Evolutionary conservation across 2,888 invertebrate genomes (phyloP).

Genomic region (Orthosia gothica): DNA sequence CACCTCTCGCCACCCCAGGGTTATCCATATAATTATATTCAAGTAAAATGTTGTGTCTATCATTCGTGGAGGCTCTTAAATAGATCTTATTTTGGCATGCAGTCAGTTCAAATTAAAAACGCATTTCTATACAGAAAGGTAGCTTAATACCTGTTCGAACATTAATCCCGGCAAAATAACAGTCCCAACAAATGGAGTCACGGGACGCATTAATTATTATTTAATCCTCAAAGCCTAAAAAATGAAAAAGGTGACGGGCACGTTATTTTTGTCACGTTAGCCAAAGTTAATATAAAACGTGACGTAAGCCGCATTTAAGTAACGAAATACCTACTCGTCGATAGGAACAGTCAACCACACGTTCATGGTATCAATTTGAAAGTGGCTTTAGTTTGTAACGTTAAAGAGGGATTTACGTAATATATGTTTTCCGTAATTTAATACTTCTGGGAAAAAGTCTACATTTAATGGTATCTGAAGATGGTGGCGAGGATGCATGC

Average conservation of each 20-base stretch:
- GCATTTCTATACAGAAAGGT: not conserved
- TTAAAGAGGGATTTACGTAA: no score
- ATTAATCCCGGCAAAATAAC: not conserved
- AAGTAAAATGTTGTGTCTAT: no score
- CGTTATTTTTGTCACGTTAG: conserved; percentile 36
- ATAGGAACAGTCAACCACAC: not conserved
- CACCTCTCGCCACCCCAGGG: no score
- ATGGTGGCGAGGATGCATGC: no score
- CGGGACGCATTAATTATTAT: conserved; percentile 20
- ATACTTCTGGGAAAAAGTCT: no score
- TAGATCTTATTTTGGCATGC: no score
- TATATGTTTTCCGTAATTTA: no score
- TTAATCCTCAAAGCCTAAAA: conserved; percentile 35
- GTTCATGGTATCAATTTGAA: no score
- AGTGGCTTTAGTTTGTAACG: no score
- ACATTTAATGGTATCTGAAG: not conserved
- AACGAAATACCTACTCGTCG: conserved; percentile 21
- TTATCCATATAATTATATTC: no score
- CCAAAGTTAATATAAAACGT: conserved; percentile 59
- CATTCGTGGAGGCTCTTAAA: no score
- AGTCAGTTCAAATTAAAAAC: not conserved
- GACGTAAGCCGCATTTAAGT: conserved; percentile 38
- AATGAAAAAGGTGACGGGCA: conserved; percentile 23
- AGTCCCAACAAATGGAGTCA: not conserved
- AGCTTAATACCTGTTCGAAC: not conserved